Evolutionary conservation across 1,140 invertebrate genomes (phyloP), one percentile per base, ranked within the genome.

Genomic region (Drosophila micromelanica): DNA sequence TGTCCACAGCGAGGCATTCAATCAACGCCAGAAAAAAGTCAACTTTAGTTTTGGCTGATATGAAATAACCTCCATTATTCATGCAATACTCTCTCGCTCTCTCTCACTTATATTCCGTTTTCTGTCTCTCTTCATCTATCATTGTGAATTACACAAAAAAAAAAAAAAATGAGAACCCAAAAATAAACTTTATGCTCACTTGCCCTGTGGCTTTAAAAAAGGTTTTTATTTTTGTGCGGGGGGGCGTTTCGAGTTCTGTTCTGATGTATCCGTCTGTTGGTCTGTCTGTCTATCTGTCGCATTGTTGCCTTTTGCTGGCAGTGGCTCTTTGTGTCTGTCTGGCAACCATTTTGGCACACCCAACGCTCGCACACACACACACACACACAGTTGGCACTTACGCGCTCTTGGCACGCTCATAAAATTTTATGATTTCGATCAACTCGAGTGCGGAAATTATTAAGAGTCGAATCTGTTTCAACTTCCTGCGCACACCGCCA

Each of bases 351-450:
- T 87, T 82, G 81, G 35, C 52, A 60, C 54, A 72, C 42, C 48
- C 64, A 12, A 62, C 32, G 37, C 27, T 32, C 23, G 49, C 27
- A 59, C 9, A 55, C 27, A 59, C 9, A 57, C 32, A 65, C 42
- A 42, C 30, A 55, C 15, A 8, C 37, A 61, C 27, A 43, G 63
- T 56, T 85, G 59, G 55, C 78, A 90, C 80, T 90, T 80, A 82
- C 75, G 74, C 74, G 82, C 78, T 87, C 78, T 85, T 90, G 74
- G 80, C 73, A 73, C 73, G 72, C 86, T 90, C 86, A 90, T 90
- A 90, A 90, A 90, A 90, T 90, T 90, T 90, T 90, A 90, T 90
- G 86, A 90, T 90, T 90, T 90, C 86, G 86, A 90, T 90, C 86
- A 90, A 90, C 81, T 90, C 81, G 85, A 90, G 86, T 90, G 86